A percentile compares a stretch with the other conserved stretches of the same genome.
phyloP scores from a whole-genome alignment of 2,113 vertebrate genomes.

The Rallus limicola region DNA sequence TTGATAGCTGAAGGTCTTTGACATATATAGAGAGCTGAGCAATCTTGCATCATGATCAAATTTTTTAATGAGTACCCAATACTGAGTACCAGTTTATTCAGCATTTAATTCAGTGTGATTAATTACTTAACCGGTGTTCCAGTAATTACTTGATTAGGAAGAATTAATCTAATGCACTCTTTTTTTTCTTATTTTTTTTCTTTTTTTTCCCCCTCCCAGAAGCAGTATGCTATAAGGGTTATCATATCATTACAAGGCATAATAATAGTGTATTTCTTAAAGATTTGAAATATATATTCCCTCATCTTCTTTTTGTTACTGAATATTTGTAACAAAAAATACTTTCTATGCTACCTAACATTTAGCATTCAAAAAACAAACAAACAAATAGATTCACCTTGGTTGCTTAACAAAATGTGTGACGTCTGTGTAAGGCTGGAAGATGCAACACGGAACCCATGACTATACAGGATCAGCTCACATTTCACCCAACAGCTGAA shows the following conservation, averaged over 20 bases:
- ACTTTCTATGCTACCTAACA: neutral
- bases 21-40: neutral
- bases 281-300: neutral
- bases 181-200: rapidly evolving
- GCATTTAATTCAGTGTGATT: neutral
- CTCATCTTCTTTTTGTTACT: neutral
- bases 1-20: neutral
- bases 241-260: neutral
- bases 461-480: neutral
- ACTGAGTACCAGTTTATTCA: neutral
- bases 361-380: neutral
- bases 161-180: neutral
- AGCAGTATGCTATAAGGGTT: neutral
- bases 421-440: neutral
- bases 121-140: neutral
- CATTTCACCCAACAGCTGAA: neutral
- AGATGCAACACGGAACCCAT: neutral
- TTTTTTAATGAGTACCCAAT: neutral
- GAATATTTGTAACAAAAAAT: neutral
- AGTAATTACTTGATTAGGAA: neutral
- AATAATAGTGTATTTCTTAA: neutral
- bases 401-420: neutral
- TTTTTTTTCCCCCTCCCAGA: neutral
- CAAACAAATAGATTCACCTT: neutral
- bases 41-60: neutral